Evolutionary conservation across 2,888 invertebrate genomes (phyloP).

Genomic region (Fragum fragum): DNA sequence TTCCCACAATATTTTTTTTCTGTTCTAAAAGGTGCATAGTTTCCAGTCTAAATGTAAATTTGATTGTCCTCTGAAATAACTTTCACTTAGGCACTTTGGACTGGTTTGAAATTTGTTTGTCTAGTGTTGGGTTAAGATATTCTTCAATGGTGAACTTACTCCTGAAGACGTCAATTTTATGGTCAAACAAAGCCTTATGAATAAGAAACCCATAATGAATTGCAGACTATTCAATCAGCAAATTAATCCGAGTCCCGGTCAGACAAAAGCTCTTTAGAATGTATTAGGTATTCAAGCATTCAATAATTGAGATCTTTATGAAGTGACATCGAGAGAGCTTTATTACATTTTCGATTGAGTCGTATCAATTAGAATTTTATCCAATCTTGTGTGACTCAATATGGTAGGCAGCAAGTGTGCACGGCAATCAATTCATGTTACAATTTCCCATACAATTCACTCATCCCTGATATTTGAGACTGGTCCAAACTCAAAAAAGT

Average conservation of each 20-base stretch:
- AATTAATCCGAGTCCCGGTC: background rate
- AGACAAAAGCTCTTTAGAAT: constrained; percentile 30
- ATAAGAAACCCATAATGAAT: constrained; percentile 1
- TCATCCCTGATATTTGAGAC: no score
- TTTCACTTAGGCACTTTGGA: no score
- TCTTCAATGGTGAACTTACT: no score
- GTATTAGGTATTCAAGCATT: constrained; percentile 16
- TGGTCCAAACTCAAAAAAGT: no score
- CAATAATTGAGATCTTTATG: constrained; percentile 17
- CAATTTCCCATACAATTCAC: background rate
- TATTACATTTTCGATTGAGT: constrained; percentile 8
- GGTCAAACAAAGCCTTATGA: background rate
- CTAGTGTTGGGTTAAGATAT: no score
- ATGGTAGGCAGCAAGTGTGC: background rate
- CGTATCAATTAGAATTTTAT: background rate
- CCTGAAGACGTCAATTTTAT: background rate
- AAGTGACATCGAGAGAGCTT: constrained; percentile 5
- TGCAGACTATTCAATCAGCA: background rate
- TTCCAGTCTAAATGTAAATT: no score
- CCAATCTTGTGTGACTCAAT: background rate
- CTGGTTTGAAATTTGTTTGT: no score
- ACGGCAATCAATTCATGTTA: background rate
- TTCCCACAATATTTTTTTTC: no score
- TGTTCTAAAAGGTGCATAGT: no score
- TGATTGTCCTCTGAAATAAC: no score